Evolutionary conservation across 2,113 vertebrate species (phyloP).

Genomic region (Tylochromis polylepis): DNA sequence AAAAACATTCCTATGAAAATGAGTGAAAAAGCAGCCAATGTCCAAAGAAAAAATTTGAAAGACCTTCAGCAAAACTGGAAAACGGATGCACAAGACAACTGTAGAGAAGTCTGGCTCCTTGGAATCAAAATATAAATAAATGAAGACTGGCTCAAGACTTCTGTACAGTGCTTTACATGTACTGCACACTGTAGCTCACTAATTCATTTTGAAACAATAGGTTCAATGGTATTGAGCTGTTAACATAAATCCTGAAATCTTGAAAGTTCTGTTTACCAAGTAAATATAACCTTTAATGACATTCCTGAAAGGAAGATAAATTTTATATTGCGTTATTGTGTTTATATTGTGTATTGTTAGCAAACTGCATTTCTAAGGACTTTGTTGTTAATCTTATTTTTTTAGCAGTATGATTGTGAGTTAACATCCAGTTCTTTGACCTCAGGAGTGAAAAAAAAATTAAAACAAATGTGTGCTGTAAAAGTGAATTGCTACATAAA

Average conservation of each 20-base stretch:
- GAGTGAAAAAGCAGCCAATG: not conserved
- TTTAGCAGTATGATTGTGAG: slow-evolving; percentile 23
- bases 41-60: not conserved
- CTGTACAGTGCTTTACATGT: not conserved
- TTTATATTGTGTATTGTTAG: too few species aligned
- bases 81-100: fast-evolving
- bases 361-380: not conserved
- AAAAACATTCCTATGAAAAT: not conserved
- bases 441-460: slow-evolving; percentile 15
- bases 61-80: not conserved
- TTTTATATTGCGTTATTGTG: too few species aligned
- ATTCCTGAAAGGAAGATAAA: not conserved
- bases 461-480: slow-evolving; percentile 23
- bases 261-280: not conserved
- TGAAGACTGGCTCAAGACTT: not conserved
- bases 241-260: not conserved
- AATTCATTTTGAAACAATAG: not conserved
- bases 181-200: not conserved
- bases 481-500: slow-evolving; percentile 20
- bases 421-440: not conserved
- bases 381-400: slow-evolving; percentile 8
- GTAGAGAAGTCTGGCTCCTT: not conserved
- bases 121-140: not conserved
- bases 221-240: not conserved
- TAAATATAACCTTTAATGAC: fast-evolving